Percentiles rank a stretch among this genome's conserved stretches.
Evolutionary conservation across 2,797 vertebrate species (phyloP).

Genomic region (Phoebastria nigripes): DNA sequence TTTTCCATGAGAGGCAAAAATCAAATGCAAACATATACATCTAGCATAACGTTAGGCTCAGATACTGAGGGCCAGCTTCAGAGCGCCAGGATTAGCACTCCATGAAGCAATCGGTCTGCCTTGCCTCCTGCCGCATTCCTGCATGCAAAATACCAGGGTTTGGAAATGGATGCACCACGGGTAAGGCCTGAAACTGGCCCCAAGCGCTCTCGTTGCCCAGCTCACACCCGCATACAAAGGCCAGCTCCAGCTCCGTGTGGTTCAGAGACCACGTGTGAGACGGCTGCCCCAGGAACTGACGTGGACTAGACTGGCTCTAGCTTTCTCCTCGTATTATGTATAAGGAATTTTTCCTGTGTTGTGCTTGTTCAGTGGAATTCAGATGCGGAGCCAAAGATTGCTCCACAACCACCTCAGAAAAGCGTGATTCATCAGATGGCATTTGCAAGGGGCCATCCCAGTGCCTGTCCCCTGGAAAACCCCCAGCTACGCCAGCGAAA

Average conservation of each 20-base stretch:
- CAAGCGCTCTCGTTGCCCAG: not conserved
- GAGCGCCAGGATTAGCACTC: not conserved
- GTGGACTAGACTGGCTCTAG: fast-evolving
- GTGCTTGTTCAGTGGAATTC: not conserved
- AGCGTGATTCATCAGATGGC: not conserved
- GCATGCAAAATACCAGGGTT: not conserved
- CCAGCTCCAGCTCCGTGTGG: not conserved
- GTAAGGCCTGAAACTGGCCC: not conserved
- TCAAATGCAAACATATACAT: not conserved
- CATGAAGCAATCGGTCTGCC: fast-evolving
- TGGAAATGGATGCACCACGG: fast-evolving
- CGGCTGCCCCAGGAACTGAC: not conserved
- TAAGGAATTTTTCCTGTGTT: not conserved
- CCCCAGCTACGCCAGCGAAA: not conserved
- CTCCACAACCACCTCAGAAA: not conserved
- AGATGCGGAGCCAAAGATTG: not conserved
- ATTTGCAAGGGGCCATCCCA: not conserved
- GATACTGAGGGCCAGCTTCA: not conserved
- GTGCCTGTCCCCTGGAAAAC: not conserved
- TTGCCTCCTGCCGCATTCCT: not conserved
- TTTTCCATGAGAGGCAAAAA: not conserved
- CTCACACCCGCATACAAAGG: not conserved
- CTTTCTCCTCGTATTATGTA: not conserved
- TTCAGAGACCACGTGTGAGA: not conserved
- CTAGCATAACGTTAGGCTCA: not conserved